Evolutionary conservation across 2,797 vertebrate genomes (phyloP).

Genomic region (Darevskia nairensis): DNA sequence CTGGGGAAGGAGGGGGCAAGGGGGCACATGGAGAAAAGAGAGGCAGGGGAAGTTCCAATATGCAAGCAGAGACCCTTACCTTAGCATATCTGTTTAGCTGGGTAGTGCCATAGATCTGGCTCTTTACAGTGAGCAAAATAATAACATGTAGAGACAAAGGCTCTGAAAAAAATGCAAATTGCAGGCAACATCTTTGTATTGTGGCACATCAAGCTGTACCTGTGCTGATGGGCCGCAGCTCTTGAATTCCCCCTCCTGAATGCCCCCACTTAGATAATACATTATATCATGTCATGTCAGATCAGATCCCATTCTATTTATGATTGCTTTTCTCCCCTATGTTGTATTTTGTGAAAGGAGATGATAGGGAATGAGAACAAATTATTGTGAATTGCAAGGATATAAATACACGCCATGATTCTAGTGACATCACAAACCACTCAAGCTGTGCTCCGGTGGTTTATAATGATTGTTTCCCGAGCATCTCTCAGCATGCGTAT

Average conservation of each 20-base stretch:
- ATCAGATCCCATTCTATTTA: constrained; percentile 34
- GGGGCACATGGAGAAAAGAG: too few relatives aligned
- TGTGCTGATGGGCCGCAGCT: not conserved
- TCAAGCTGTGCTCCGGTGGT: constrained; percentile 18
- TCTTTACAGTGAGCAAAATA: not conserved
- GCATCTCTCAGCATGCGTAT: constrained; percentile 43
- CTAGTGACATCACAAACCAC: constrained; percentile 39
- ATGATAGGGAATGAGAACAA: constrained; percentile 43
- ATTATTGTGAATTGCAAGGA: constrained; percentile 55
- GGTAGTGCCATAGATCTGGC: not conserved
- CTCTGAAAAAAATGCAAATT: not conserved
- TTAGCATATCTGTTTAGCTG: too few relatives aligned
- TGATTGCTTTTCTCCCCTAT: constrained; percentile 43
- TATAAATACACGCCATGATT: constrained; percentile 27
- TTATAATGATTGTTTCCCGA: constrained; percentile 44
- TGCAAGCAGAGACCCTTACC: too few relatives aligned
- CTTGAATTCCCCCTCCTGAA: not conserved
- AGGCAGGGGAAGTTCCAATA: too few relatives aligned
- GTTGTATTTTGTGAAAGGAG: constrained; percentile 49
- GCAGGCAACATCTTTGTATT: not conserved
- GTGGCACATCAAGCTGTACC: not conserved
- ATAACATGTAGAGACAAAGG: not conserved
- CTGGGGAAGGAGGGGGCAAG: too few relatives aligned
- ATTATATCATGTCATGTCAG: constrained; percentile 36
- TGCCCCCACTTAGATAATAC: not conserved